Percentiles rank a stretch among this genome's conserved stretches.
phyloP scores from a whole-genome alignment of 2,797 vertebrate species.

The Scolopax bukidnonensis region DNA sequence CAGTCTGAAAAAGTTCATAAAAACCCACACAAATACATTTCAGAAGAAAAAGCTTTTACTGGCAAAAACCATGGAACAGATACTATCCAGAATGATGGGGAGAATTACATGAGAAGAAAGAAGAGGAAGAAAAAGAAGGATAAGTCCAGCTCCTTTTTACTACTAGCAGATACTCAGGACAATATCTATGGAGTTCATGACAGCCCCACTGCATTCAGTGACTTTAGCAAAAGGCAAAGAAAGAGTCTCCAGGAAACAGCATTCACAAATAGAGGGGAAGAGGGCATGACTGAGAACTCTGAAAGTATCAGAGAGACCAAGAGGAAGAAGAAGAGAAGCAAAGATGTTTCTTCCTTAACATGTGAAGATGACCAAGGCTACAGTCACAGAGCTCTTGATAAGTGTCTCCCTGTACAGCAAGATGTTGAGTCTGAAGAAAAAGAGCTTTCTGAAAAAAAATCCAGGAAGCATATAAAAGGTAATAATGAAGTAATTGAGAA shows the following conservation, averaged over 20 bases:
- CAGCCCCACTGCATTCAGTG: neutral
- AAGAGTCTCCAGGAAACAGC: neutral
- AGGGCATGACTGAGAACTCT: neutral
- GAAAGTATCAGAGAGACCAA: neutral
- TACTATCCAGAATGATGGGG: neutral
- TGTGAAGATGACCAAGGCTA: neutral
- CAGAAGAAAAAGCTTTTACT: neutral
- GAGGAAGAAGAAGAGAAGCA: constrained; percentile 18
- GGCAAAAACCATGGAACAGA: neutral
- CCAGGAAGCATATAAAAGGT: neutral
- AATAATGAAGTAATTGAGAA: neutral
- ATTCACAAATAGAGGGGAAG: neutral
- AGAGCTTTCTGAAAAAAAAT: neutral
- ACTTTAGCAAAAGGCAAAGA: neutral
- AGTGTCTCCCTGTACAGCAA: neutral
- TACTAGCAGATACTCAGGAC: neutral
- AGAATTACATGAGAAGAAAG: neutral
- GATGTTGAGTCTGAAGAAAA: neutral
- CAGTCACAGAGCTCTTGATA: neutral
- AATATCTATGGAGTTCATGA: neutral
- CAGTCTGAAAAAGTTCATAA: neutral
- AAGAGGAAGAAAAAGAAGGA: constrained; percentile 30
- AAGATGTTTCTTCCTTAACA: neutral
- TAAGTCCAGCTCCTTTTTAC: neutral
- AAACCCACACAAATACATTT: neutral